phyloP scores from a whole-genome alignment of 2,113 vertebrate genomes.

The Egretta garzetta region DNA sequence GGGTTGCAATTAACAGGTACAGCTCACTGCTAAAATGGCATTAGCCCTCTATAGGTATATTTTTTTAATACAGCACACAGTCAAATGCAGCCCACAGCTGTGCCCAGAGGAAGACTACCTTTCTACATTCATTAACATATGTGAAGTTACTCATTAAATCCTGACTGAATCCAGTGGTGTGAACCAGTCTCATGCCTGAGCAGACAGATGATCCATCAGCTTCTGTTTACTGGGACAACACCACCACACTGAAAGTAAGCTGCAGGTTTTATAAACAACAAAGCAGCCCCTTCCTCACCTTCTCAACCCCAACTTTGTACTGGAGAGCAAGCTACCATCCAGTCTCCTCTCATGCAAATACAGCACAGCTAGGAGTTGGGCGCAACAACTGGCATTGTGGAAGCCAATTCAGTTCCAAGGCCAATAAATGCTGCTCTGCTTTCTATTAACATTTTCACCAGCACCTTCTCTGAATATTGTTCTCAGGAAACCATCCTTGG shows the following conservation, averaged over 20 bases:
- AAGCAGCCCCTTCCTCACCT: background rate
- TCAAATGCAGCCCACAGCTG: background rate
- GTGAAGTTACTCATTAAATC: slow-evolving; percentile 14
- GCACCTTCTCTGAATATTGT: background rate
- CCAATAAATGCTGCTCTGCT: background rate
- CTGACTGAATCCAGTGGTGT: background rate
- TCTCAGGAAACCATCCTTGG: background rate
- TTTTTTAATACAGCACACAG: background rate
- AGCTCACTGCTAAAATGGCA: background rate
- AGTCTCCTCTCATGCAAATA: background rate
- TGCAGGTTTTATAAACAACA: background rate
- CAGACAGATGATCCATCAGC: background rate
- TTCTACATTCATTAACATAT: background rate
- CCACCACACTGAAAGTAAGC: background rate
- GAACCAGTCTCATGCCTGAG: background rate
- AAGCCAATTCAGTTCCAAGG: background rate
- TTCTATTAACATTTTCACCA: background rate
- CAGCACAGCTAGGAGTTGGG: background rate
- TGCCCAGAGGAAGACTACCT: background rate
- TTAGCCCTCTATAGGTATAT: background rate
- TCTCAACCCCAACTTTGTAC: background rate
- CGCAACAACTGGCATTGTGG: background rate
- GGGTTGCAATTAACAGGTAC: background rate
- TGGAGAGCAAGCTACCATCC: background rate
- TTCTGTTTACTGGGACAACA: background rate